Percentiles rank a stretch among this genome's conserved stretches.
Evolutionary conservation across 1,140 invertebrate genomes (phyloP).

Genomic region (Euwallacea fornicatus): DNA sequence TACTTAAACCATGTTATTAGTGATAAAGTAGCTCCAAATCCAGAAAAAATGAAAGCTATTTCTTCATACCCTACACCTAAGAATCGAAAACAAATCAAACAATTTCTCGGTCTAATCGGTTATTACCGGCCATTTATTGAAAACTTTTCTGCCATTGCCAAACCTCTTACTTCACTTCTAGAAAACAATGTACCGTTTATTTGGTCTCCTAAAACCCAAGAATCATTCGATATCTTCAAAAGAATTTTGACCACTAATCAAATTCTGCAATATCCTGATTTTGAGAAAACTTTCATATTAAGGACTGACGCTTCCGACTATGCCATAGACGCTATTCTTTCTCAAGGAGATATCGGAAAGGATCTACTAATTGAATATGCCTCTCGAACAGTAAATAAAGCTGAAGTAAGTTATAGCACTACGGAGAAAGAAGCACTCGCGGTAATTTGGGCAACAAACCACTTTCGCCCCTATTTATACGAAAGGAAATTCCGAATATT

Average conservation of each 20-base stretch:
- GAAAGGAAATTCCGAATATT: conserved; percentile 38
- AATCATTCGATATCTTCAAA: conserved; percentile 53
- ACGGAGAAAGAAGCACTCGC: no score
- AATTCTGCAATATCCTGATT: conserved; percentile 51
- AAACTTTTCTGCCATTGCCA: no score
- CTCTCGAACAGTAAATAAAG: no score
- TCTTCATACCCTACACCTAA: conserved; percentile 51
- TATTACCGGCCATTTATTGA: no score
- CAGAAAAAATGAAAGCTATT: conserved; percentile 52
- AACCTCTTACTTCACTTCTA: no score
- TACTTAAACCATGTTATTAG: conserved; percentile 49
- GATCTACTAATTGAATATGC: no score
- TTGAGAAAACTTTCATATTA: conserved; percentile 47
- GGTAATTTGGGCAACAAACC: no score
- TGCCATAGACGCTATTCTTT: no score
- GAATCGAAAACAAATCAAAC: conserved; percentile 45
- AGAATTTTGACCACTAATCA: conserved; percentile 50
- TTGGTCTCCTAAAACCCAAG: conserved; percentile 36
- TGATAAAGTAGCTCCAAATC: conserved; percentile 52
- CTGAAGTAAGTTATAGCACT: no score
- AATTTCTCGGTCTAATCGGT: conserved; percentile 55
- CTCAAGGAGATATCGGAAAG: conserved; percentile 39
- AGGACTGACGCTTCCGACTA: conserved; percentile 53
- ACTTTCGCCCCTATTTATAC: no score
- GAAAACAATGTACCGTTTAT: no score